A percentile compares a stretch with the other conserved stretches of the same genome.
phyloP scores from a whole-genome alignment of 2,113 vertebrate species.

The Leptocoma aspasia region DNA sequence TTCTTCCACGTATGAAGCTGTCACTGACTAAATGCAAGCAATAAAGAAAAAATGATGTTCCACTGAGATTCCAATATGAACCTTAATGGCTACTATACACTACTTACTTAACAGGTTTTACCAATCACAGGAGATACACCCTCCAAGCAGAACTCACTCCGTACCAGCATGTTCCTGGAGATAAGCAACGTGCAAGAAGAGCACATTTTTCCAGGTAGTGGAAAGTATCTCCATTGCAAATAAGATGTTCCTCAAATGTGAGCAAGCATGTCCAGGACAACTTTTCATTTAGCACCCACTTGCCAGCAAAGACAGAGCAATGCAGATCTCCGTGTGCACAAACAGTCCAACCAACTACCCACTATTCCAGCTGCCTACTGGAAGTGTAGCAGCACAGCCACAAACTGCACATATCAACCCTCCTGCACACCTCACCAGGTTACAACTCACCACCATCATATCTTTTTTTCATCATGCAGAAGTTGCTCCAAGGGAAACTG shows the following conservation, averaged over 20 bases:
- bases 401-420: not conserved
- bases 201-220: not conserved
- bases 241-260: not conserved
- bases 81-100: not conserved
- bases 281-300: not conserved
- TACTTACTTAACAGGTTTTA: not conserved
- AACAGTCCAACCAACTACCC: not conserved
- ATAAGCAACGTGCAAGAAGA: not conserved
- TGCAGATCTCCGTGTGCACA: not conserved
- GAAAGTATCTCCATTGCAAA: not conserved
- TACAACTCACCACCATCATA: conserved; percentile 1
- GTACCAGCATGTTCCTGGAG: not conserved
- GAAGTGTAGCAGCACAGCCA: not conserved
- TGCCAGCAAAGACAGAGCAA: not conserved
- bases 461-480: not conserved
- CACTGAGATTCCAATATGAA: not conserved
- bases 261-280: not conserved
- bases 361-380: not conserved
- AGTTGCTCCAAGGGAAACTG: not conserved
- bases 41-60: not conserved
- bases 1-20: not conserved
- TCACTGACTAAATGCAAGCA: not conserved
- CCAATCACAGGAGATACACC: not conserved
- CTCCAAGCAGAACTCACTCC: not conserved
- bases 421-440: not conserved